Evolutionary conservation across 2,797 vertebrate species (phyloP).

Genomic region (Pangasius sanitwongsei): DNA sequence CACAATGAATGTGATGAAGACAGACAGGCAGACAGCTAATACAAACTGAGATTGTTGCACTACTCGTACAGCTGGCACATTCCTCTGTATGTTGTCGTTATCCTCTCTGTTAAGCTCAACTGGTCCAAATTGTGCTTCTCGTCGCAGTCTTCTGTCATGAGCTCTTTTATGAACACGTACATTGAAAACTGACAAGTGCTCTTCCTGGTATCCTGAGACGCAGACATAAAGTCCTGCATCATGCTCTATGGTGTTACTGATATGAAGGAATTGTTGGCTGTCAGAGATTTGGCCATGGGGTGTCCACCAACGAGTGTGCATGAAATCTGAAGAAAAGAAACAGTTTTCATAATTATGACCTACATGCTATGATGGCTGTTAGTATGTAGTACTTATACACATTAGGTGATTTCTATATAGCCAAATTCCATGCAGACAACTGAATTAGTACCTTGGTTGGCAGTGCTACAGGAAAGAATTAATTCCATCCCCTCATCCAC

Average conservation of each 20-base stretch:
- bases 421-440: not conserved
- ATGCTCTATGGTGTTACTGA: slow-evolving; percentile 62
- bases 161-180: slow-evolving; percentile 63
- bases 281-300: slow-evolving; percentile 70
- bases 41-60: slow-evolving; percentile 64
- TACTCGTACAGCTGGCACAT: slow-evolving; percentile 15
- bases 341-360: not conserved
- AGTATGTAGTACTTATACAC: not conserved
- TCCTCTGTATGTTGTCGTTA: slow-evolving; percentile 1
- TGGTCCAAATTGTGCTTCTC: slow-evolving; percentile 53
- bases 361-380: not conserved
- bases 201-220: slow-evolving; percentile 59
- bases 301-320: slow-evolving; percentile 70
- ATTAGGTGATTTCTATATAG: not conserved
- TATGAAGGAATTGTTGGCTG: slow-evolving; percentile 65
- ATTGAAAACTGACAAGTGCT: slow-evolving; percentile 67
- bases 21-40: slow-evolving; percentile 83
- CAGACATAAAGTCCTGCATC: slow-evolving; percentile 71
- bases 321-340: slow-evolving; percentile 64
- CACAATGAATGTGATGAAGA: slow-evolving; percentile 83
- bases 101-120: slow-evolving; percentile 4
- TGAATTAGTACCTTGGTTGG: slow-evolving; percentile 67
- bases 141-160: slow-evolving; percentile 59
- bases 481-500: slow-evolving; percentile 66
- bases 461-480: slow-evolving; percentile 67